Percentiles rank a stretch among this genome's conserved stretches.
These are phyloP conservation scores for Sardina pilchardus DNA, from an alignment of 2,113 vertebrate species.

Conservation along the genomic window DNA sequence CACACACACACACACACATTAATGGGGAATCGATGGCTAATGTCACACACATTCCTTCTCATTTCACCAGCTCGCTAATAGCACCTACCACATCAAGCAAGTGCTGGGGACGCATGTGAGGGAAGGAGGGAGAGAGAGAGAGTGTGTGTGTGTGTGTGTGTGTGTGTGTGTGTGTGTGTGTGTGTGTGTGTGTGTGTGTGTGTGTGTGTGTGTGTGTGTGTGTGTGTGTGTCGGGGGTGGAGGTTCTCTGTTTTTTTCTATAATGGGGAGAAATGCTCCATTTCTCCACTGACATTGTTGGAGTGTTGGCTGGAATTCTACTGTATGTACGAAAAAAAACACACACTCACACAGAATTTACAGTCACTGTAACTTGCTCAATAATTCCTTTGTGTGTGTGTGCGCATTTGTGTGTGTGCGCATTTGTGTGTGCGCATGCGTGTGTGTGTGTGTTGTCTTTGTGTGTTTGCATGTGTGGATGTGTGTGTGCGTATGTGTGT, in stretches of 20 bases:
- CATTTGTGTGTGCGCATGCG: constrained; percentile 15
- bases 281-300: too few species aligned
- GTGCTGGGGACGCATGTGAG: neutral
- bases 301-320: too few species aligned
- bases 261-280: too few species aligned
- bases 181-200: neutral
- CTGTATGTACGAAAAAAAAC: too few species aligned
- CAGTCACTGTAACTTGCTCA: too few species aligned
- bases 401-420: neutral
- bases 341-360: too few species aligned
- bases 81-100: constrained; percentile 13
- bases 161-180: constrained; percentile 17
- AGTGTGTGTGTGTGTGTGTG: constrained; percentile 14
- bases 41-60: constrained; percentile 72
- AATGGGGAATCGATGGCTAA: constrained; percentile 70
- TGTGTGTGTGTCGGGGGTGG: too few species aligned
- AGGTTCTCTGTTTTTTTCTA: too few species aligned
- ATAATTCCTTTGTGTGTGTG: too few species aligned
- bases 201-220: constrained; percentile 16
- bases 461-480: neutral
- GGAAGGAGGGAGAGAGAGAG: too few species aligned
- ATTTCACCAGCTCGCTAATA: constrained; percentile 50
- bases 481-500: neutral
- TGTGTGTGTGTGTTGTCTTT: constrained; percentile 7
- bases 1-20: constrained; percentile 59